phyloP scores from a whole-genome alignment of 2,113 vertebrate species.

The Peromyscus leucopus region DNA sequence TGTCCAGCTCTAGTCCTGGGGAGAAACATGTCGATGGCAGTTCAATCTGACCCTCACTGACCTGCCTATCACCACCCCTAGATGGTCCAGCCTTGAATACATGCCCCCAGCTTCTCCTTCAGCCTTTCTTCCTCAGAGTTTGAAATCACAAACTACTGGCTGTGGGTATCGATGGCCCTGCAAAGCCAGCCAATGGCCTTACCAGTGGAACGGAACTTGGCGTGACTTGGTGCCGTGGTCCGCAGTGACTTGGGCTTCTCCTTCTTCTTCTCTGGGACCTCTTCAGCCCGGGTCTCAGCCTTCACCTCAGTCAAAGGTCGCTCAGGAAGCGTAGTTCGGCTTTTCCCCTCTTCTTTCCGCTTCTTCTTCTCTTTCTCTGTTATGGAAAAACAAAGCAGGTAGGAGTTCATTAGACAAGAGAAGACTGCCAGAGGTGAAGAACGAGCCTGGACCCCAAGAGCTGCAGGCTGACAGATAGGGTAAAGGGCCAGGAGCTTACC shows the following conservation, averaged over 20 bases:
- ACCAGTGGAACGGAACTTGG: slow-evolving; percentile 98
- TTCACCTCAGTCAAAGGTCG: slow-evolving; percentile 85
- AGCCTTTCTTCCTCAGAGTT: background rate
- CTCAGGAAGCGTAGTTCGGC: slow-evolving; percentile 85
- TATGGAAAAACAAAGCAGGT: background rate
- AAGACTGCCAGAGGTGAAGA: background rate
- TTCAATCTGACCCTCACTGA: background rate
- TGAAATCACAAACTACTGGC: background rate
- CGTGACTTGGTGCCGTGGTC: slow-evolving; percentile 93
- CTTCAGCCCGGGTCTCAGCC: slow-evolving; percentile 86
- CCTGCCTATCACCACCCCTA: background rate
- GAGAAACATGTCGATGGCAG: background rate
- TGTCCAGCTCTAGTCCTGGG: slow-evolving; percentile 93
- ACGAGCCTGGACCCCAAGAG: background rate
- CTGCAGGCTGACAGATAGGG: background rate
- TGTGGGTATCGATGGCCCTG: background rate
- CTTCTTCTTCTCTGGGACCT: slow-evolving; percentile 91
- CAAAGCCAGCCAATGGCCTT: background rate
- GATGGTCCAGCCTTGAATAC: background rate
- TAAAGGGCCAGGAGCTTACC: slow-evolving; percentile 72
- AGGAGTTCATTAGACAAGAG: background rate
- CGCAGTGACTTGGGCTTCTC: slow-evolving; percentile 95
- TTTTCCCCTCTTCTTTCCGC: slow-evolving; percentile 92
- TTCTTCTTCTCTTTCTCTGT: slow-evolving; percentile 91
- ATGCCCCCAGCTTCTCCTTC: too few species aligned